These are phyloP conservation scores for Heliconius nattereri DNA, from an alignment of 1,140 invertebrate species.

Conservation along the genomic window DNA sequence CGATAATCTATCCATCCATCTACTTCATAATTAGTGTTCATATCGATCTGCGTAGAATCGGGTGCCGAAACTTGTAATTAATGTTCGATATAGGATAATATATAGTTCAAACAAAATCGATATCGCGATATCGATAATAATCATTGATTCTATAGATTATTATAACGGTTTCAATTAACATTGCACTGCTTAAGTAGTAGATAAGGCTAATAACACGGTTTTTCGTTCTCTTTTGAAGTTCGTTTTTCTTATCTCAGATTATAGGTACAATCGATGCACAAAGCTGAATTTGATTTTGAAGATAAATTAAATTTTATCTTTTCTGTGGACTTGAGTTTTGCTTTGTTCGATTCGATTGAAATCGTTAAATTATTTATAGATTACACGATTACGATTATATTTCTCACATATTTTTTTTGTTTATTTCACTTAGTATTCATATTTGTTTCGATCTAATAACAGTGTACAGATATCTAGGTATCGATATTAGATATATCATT, in stretches of 20 bases:
- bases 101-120: constrained; percentile 27
- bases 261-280: constrained; percentile 22
- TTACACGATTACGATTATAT: neutral
- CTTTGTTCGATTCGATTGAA: neutral
- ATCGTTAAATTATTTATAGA: neutral
- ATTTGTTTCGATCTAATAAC: neutral
- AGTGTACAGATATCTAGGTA: neutral
- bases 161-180: constrained; percentile 9
- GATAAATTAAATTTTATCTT: constrained; percentile 12
- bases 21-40: constrained; percentile 12
- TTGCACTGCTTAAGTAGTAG: constrained; percentile 43
- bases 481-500: neutral
- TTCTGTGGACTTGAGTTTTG: constrained; percentile 6
- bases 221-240: constrained; percentile 42
- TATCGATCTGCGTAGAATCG: constrained; percentile 25
- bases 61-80: constrained; percentile 29
- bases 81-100: constrained; percentile 35
- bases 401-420: neutral
- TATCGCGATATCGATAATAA: constrained; percentile 27
- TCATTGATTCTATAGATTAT: constrained; percentile 2
- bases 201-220: constrained; percentile 38
- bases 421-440: neutral
- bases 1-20: neutral
- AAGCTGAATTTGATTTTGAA: constrained; percentile 34
- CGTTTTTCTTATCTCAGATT: constrained; percentile 26